A percentile compares a stretch with the other conserved stretches of the same genome.
phyloP scores from a whole-genome alignment of 2,113 vertebrate genomes.

The Burhinus oedicnemus region DNA sequence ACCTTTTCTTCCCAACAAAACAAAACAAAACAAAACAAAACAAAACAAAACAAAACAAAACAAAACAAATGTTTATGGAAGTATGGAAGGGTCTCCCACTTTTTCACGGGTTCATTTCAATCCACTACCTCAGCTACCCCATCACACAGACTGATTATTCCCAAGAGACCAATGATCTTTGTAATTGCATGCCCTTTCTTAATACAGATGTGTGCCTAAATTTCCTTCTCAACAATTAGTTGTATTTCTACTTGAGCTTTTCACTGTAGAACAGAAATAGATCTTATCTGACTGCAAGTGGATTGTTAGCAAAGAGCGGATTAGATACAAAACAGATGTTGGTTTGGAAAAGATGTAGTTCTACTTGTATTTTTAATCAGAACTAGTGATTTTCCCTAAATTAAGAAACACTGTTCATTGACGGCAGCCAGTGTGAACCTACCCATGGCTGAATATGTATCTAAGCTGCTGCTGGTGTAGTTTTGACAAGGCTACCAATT shows the following conservation, averaged over 20 bases:
- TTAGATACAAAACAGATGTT: constrained; percentile 47
- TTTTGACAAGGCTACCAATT: neutral
- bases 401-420: neutral
- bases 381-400: neutral
- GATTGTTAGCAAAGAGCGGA: neutral
- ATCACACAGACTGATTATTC: neutral
- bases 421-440: neutral
- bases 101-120: neutral
- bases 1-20: neutral
- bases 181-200: neutral
- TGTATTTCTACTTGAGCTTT: neutral
- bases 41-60: neutral
- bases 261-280: neutral
- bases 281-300: neutral
- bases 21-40: neutral
- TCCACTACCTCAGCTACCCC: neutral
- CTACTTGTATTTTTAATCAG: constrained; percentile 7
- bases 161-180: neutral
- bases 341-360: neutral
- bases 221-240: neutral
- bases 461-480: neutral
- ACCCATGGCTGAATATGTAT: neutral
- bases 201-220: neutral
- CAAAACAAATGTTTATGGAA: neutral
- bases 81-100: neutral